These are phyloP conservation scores for Strigamia crassipes DNA, from an alignment of 2,888 invertebrate genomes.

Conservation along the genomic window DNA sequence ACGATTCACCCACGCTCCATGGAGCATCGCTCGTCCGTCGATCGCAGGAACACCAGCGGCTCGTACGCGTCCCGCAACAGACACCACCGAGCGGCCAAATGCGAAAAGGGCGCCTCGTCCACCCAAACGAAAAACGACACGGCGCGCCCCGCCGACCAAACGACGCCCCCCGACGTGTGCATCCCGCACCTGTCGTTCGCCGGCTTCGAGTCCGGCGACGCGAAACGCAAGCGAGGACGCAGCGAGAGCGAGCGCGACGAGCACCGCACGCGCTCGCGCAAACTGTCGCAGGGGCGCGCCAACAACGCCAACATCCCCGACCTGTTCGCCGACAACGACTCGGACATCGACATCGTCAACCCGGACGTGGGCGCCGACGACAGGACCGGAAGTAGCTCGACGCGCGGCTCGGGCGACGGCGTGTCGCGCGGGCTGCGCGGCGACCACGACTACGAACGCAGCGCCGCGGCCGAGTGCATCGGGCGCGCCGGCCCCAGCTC, in stretches of 20 bases:
- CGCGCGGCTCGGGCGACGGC: neutral
- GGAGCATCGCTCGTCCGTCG: neutral
- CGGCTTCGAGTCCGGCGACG: slow-evolving; percentile 34
- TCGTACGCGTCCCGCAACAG: neutral
- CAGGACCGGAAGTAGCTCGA: neutral
- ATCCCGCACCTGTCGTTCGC: neutral
- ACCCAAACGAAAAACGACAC: neutral
- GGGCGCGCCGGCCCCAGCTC: slow-evolving; percentile 45
- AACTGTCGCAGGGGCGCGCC: neutral
- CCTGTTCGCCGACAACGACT: slow-evolving; percentile 45
- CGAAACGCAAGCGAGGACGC: slow-evolving; percentile 41
- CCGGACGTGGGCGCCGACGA: neutral
- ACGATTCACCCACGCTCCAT: neutral
- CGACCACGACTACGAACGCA: neutral
- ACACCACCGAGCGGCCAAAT: neutral
- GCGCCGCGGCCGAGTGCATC: neutral
- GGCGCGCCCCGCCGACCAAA: too few relatives aligned
- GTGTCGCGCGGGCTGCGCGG: neutral
- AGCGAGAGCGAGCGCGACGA: slow-evolving; percentile 41
- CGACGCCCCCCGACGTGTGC: neutral
- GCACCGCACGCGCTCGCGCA: neutral
- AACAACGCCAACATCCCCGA: neutral
- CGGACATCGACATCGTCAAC: slow-evolving; percentile 48
- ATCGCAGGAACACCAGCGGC: neutral
- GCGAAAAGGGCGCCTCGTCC: neutral